A percentile compares a stretch with the other conserved stretches of the same genome.
Evolutionary conservation across 2,113 vertebrate species (phyloP).

Genomic region (Sarotherodon lohbergeri): DNA sequence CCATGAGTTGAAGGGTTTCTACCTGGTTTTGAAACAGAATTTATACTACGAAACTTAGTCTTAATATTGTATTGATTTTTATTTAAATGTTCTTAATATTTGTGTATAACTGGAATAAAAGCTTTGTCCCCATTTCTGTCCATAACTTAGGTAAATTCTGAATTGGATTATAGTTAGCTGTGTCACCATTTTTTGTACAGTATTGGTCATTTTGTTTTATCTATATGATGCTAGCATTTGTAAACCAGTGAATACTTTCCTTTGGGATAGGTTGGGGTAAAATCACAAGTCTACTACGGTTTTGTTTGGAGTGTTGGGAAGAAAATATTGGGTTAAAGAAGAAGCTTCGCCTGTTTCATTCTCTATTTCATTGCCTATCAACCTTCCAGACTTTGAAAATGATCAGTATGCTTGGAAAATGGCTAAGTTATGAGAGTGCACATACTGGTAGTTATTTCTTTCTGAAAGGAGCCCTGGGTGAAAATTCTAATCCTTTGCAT

Average conservation of each 20-base stretch:
- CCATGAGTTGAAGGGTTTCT: background rate
- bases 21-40: background rate
- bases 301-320: background rate
- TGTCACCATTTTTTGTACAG: background rate
- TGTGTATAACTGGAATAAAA: background rate
- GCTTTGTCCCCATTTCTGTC: background rate
- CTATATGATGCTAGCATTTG: background rate
- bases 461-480: background rate
- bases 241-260: background rate
- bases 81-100: background rate
- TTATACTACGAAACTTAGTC: background rate
- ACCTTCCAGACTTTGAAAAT: background rate
- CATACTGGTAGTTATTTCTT: background rate
- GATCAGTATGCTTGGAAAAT: background rate
- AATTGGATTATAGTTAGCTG: background rate
- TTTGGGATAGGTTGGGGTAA: background rate
- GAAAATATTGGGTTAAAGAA: background rate
- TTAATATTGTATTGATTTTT: background rate
- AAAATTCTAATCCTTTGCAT: background rate
- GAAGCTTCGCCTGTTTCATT: background rate
- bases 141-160: fast-evolving
- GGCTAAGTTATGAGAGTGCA: background rate
- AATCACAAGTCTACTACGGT: background rate
- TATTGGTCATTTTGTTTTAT: background rate
- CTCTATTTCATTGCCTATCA: background rate